Percentiles rank a stretch among this genome's conserved stretches.
phyloP scores from a whole-genome alignment of 2,888 invertebrate species.

The Trissolcus japonicus region DNA sequence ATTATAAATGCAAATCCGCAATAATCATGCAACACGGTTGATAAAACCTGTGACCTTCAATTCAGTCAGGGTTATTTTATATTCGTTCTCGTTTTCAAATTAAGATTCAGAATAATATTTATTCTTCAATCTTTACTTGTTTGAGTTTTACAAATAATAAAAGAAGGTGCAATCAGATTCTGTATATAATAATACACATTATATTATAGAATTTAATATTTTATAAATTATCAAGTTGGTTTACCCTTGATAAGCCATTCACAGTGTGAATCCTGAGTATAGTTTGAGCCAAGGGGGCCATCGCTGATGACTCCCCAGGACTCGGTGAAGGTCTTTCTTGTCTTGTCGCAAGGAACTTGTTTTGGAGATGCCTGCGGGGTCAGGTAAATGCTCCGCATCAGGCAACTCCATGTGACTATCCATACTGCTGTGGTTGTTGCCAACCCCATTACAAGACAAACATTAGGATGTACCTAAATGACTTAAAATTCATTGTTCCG shows the following conservation, averaged over 20 bases:
- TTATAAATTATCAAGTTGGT: background rate
- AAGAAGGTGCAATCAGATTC: no score
- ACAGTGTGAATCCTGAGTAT: slow-evolving; percentile 94
- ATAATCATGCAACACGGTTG: background rate
- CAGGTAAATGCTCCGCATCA: slow-evolving; percentile 69
- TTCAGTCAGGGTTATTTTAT: slow-evolving; percentile 1
- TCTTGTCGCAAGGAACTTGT: slow-evolving; percentile 86
- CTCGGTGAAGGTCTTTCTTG: slow-evolving; percentile 87
- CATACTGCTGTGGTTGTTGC: slow-evolving; percentile 69
- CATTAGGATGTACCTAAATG: slow-evolving; percentile 39
- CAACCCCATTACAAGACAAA: slow-evolving; percentile 72
- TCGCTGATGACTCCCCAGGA: slow-evolving; percentile 92
- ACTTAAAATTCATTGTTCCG: slow-evolving; percentile 36
- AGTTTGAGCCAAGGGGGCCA: slow-evolving; percentile 90
- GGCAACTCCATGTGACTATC: slow-evolving; percentile 72
- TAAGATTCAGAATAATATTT: no score
- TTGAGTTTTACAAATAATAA: no score
- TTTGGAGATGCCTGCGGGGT: slow-evolving; percentile 72
- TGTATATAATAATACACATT: no score
- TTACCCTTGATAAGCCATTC: slow-evolving; percentile 96
- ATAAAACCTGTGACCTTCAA: slow-evolving; percentile 22
- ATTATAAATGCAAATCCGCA: no score
- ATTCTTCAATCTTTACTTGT: no score
- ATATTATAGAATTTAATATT: background rate
- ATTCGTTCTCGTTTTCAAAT: background rate